Evolutionary conservation across 2,113 vertebrate genomes (phyloP).

Genomic region (Prunella fulvescens): DNA sequence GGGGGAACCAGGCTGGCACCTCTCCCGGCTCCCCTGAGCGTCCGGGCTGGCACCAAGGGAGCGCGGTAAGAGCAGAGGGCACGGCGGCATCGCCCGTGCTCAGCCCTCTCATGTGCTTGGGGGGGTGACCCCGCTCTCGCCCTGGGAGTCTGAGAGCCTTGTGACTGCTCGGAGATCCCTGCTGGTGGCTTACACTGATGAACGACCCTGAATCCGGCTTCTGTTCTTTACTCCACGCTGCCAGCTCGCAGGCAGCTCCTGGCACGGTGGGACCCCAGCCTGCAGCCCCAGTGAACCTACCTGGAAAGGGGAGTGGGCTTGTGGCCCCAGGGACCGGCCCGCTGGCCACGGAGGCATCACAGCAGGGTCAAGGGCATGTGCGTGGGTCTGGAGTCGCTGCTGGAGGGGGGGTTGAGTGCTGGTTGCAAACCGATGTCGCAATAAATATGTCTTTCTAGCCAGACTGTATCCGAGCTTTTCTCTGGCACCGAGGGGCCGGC

Average conservation of each 20-base stretch:
- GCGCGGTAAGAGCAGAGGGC: neutral
- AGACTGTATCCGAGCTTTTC: neutral
- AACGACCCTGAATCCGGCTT: neutral
- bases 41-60: neutral
- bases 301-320: neutral
- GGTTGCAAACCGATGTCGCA: neutral
- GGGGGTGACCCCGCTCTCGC: neutral
- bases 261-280: neutral
- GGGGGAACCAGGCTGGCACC: neutral
- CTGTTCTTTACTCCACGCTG: neutral
- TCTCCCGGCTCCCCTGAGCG: neutral
- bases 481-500: rapidly evolving
- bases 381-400: rapidly evolving
- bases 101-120: neutral
- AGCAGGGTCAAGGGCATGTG: neutral
- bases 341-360: rapidly evolving
- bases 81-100: rapidly evolving
- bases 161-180: neutral
- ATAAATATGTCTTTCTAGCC: slow-evolving; percentile 47
- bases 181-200: neutral
- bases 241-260: neutral
- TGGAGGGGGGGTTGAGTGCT: neutral
- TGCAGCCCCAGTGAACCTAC: neutral
- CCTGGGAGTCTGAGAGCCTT: neutral
- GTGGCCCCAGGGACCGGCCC: neutral